Conservation (phyloP, 2,113 vertebrate genomes). For the Crotalus viridis region DNA sequence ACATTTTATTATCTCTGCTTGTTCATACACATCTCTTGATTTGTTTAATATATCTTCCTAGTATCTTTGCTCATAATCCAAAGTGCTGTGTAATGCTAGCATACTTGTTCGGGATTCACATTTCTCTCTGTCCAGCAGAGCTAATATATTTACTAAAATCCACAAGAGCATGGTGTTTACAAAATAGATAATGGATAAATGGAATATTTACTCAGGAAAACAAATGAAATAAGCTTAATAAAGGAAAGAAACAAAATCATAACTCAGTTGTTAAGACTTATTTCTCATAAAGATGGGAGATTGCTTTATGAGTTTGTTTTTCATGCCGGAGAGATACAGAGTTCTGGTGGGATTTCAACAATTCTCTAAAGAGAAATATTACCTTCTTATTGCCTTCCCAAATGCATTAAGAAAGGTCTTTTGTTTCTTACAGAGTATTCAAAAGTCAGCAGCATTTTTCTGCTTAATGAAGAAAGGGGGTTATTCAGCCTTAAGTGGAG, state of each 20-base stretch:
- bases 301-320: not conserved
- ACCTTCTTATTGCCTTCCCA: not conserved
- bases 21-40: slow-evolving; percentile 11
- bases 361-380: not conserved
- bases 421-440: not conserved
- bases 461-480: not conserved
- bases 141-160: not conserved
- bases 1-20: not conserved
- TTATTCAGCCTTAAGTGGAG: not conserved
- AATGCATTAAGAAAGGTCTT: not conserved
- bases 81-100: not conserved
- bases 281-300: not conserved
- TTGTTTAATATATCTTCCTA: not conserved
- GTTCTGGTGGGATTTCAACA: not conserved
- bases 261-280: not conserved
- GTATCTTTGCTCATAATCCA: not conserved
- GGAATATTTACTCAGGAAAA: not conserved
- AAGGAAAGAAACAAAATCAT: not conserved
- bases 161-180: not conserved
- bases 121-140: not conserved
- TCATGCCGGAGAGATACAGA: not conserved
- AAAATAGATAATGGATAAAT: not conserved
- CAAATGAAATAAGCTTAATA: not conserved
- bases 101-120: not conserved
- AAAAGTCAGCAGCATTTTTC: not conserved